phyloP scores from a whole-genome alignment of 2,797 vertebrate genomes.

The Helicolenus hilgendorfi region DNA sequence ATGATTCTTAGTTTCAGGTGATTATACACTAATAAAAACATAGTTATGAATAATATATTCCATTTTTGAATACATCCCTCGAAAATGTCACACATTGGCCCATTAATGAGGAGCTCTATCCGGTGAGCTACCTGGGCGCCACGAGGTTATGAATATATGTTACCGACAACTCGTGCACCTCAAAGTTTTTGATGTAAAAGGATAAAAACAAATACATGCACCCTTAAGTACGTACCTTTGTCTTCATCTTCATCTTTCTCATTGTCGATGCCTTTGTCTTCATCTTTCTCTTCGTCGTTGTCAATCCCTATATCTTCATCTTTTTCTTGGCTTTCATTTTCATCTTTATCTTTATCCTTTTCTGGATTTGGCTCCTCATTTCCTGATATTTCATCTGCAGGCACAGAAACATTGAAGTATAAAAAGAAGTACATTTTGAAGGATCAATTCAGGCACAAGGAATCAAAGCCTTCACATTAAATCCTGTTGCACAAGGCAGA shows the following conservation, averaged over 20 bases:
- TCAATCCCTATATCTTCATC: slow-evolving; percentile 23
- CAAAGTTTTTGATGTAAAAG: background rate
- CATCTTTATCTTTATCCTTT: slow-evolving; percentile 23
- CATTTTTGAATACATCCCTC: background rate
- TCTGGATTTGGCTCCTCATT: slow-evolving; percentile 52
- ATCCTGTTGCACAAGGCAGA: slow-evolving; percentile 35
- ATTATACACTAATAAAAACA: background rate
- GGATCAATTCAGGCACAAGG: slow-evolving; percentile 18
- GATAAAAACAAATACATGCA: background rate
- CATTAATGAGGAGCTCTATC: background rate
- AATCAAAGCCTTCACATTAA: slow-evolving; percentile 48
- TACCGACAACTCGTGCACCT: background rate
- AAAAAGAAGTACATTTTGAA: slow-evolving; percentile 11
- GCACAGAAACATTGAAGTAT: slow-evolving; percentile 29
- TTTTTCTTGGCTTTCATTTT: slow-evolving; percentile 53
- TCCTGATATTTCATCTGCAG: slow-evolving; percentile 63
- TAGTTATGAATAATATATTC: background rate
- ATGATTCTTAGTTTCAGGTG: background rate
- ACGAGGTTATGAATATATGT: background rate
- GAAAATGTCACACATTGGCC: background rate
- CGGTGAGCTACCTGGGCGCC: background rate
- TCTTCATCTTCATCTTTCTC: slow-evolving; percentile 39
- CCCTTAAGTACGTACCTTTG: slow-evolving; percentile 55
- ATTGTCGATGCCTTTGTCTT: slow-evolving; percentile 5
- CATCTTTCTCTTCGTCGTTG: slow-evolving; percentile 32